Percentiles rank a stretch among this genome's conserved stretches.
Evolutionary conservation across 2,888 invertebrate species (phyloP).

Genomic region (Limenitis camilla): DNA sequence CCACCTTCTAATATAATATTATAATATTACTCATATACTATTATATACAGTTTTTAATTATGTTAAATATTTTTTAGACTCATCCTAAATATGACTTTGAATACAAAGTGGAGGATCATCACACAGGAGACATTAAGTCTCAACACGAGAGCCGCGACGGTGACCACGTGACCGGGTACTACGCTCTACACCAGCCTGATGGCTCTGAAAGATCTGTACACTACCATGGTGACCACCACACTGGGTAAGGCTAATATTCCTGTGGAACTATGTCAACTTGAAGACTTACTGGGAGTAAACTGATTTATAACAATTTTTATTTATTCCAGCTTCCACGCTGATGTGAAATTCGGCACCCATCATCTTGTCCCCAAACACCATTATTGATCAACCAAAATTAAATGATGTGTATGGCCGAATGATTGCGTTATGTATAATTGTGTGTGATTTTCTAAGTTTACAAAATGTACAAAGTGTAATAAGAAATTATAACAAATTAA

Average conservation of each 20-base stretch:
- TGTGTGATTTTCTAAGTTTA: too few relatives aligned
- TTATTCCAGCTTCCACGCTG: slow-evolving; percentile 56
- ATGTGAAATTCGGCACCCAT: slow-evolving; percentile 58
- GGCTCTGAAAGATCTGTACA: slow-evolving; percentile 68
- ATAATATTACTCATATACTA: too few relatives aligned
- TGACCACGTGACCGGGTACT: slow-evolving; percentile 40
- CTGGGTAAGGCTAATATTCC: slow-evolving; percentile 10
- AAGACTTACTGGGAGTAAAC: neutral
- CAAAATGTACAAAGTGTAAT: too few relatives aligned
- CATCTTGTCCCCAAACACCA: slow-evolving; percentile 45
- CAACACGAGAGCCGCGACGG: slow-evolving; percentile 14
- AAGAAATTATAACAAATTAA: too few relatives aligned
- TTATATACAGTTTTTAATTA: neutral
- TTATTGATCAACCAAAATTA: neutral
- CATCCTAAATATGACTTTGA: slow-evolving; percentile 42
- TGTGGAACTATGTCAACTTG: too few relatives aligned
- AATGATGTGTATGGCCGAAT: too few relatives aligned
- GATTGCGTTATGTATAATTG: too few relatives aligned
- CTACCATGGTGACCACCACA: slow-evolving; percentile 70
- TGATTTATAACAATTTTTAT: neutral
- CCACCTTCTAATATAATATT: too few relatives aligned
- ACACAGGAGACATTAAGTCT: slow-evolving; percentile 56
- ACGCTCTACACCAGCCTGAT: slow-evolving; percentile 64
- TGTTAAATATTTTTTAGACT: neutral
- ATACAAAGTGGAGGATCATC: slow-evolving; percentile 58